phyloP scores from a whole-genome alignment of 2,797 vertebrate genomes.

The Austrolebias charrua region DNA sequence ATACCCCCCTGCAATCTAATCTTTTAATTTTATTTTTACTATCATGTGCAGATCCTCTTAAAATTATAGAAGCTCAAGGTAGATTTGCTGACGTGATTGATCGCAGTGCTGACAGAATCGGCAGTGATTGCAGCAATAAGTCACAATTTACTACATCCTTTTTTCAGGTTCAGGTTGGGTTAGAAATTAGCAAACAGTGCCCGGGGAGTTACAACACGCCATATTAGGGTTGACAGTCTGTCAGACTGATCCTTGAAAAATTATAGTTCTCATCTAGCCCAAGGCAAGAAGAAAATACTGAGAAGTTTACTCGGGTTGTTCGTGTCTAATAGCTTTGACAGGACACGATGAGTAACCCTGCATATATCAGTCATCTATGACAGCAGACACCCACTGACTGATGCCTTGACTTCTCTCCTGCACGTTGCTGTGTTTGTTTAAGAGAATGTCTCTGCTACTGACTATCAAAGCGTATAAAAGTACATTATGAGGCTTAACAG shows the following conservation, averaged over 20 bases:
- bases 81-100: conserved; percentile 52
- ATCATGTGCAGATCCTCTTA: conserved; percentile 9
- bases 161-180: conserved; percentile 27
- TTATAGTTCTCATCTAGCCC: conserved; percentile 54
- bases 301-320: conserved; percentile 44
- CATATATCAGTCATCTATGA: conserved; percentile 61
- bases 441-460: conserved; percentile 65
- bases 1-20: conserved; percentile 29
- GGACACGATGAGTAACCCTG: conserved; percentile 66
- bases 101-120: conserved; percentile 57
- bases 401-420: conserved; percentile 51
- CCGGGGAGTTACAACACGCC: conserved; percentile 41
- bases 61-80: conserved; percentile 39
- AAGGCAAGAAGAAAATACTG: conserved; percentile 34
- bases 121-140: conserved; percentile 47
- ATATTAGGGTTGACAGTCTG: conserved; percentile 57
- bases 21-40: conserved; percentile 33
- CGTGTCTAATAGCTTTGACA: conserved; percentile 66
- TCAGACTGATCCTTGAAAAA: conserved; percentile 64
- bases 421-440: conserved; percentile 18
- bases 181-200: conserved; percentile 48
- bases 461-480: conserved; percentile 68
- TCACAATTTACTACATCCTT: conserved; percentile 57
- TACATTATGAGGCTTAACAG: conserved; percentile 73
- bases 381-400: conserved; percentile 62